Conservation (phyloP, 2,797 vertebrate genomes). For the Pogonophryne albipinna region DNA sequence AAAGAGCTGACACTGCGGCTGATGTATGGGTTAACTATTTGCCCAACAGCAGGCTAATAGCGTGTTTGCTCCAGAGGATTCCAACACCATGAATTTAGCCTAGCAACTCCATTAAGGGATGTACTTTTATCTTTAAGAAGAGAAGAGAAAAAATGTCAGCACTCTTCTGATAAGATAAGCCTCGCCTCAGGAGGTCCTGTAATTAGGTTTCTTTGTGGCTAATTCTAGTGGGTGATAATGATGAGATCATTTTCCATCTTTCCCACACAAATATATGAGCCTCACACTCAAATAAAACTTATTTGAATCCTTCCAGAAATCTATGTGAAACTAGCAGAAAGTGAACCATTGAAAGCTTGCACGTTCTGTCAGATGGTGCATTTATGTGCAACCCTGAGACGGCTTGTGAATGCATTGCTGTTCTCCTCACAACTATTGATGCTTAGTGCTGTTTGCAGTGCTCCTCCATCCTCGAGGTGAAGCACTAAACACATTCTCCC, state of each 20-base stretch:
- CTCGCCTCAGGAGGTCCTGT: background rate
- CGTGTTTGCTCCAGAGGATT: background rate
- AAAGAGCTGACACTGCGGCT: background rate
- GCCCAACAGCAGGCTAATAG: background rate
- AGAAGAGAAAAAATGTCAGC: background rate
- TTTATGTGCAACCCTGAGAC: background rate
- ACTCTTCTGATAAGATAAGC: background rate
- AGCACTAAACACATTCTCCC: constrained; percentile 16
- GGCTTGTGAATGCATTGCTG: background rate
- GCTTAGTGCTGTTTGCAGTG: background rate
- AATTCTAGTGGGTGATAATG: background rate
- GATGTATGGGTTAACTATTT: too few relatives aligned
- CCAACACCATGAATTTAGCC: background rate
- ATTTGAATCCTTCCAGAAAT: background rate
- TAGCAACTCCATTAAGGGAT: background rate
- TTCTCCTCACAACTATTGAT: background rate
- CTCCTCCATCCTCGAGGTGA: background rate
- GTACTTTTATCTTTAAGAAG: background rate
- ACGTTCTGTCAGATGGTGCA: background rate
- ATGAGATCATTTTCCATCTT: background rate
- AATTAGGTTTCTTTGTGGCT: background rate
- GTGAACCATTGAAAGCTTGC: background rate
- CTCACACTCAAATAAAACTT: too few relatives aligned
- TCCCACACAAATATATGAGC: background rate
- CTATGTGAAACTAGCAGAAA: background rate